These are phyloP conservation scores for Avahi laniger DNA, from an alignment of 2,797 vertebrate genomes.

Conservation along the genomic window DNA sequence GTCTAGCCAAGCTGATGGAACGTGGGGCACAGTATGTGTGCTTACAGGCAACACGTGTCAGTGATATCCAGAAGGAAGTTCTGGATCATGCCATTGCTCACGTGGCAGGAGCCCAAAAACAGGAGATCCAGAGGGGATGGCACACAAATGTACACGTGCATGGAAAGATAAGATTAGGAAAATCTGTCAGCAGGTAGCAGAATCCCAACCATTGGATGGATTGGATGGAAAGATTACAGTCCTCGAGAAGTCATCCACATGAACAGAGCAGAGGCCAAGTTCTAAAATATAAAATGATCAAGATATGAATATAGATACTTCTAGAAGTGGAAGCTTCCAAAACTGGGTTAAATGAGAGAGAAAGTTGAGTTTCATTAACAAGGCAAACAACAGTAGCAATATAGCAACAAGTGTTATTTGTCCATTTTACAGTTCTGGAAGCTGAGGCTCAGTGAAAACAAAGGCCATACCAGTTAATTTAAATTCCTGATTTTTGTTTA, in stretches of 20 bases:
- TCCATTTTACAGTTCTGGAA: background rate
- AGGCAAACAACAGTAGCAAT: background rate
- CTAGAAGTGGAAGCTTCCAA: background rate
- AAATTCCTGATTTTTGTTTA: background rate
- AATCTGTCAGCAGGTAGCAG: background rate
- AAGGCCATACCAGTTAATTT: background rate
- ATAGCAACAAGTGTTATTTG: background rate
- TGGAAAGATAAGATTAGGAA: background rate
- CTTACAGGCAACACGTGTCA: background rate
- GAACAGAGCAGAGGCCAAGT: background rate
- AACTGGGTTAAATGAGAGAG: background rate
- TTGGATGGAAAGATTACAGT: background rate
- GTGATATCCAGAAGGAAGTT: background rate
- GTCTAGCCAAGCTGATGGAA: background rate
- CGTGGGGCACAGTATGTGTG: background rate
- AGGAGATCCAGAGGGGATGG: background rate
- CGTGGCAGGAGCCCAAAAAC: background rate
- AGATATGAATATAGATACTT: background rate
- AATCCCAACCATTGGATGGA: background rate
- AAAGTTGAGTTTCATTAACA: slow-evolving; percentile 13
- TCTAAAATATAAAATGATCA: background rate
- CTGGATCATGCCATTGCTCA: background rate
- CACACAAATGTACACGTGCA: background rate
- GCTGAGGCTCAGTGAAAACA: background rate
- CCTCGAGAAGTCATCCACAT: background rate